Evolutionary conservation across 2,888 invertebrate genomes (phyloP).

Genomic region (Xanthorhoe spadicearia): DNA sequence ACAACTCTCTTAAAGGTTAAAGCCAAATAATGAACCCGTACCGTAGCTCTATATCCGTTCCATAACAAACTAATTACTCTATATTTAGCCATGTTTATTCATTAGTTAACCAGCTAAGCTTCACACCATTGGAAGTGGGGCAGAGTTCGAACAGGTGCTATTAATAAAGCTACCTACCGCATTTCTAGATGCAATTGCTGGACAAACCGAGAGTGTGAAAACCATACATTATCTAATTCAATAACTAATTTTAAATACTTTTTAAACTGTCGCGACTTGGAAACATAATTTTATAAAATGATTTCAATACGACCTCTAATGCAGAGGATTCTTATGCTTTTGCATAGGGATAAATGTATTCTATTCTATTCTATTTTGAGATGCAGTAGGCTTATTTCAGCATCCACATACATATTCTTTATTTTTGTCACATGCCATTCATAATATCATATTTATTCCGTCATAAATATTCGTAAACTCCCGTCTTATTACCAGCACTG

Average conservation of each 20-base stretch:
- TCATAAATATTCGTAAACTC: neutral
- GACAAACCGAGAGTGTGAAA: neutral
- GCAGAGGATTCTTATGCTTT: too few species aligned
- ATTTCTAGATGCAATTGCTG: slow-evolving; percentile 3
- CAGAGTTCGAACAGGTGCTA: slow-evolving; percentile 46
- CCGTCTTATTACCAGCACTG: neutral
- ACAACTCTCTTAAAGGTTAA: too few species aligned
- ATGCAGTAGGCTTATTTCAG: too few species aligned
- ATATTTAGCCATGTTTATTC: slow-evolving; percentile 25
- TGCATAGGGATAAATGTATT: too few species aligned
- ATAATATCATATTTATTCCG: neutral
- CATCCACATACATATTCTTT: too few species aligned
- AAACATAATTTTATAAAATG: too few species aligned
- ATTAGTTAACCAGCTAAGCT: slow-evolving; percentile 13
- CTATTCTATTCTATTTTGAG: too few species aligned
- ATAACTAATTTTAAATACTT: too few species aligned
- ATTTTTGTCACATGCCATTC: neutral
- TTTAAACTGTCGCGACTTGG: too few species aligned
- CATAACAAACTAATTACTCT: slow-evolving; percentile 20
- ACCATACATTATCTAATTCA: too few species aligned
- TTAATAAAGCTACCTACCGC: slow-evolving; percentile 46
- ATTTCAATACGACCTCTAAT: too few species aligned
- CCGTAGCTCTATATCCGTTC: neutral
- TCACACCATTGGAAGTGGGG: slow-evolving; percentile 53
- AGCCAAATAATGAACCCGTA: too few species aligned